Conservation (phyloP, 92 coral and sea anemone genomes). For the Phenganax stokvisi region DNA sequence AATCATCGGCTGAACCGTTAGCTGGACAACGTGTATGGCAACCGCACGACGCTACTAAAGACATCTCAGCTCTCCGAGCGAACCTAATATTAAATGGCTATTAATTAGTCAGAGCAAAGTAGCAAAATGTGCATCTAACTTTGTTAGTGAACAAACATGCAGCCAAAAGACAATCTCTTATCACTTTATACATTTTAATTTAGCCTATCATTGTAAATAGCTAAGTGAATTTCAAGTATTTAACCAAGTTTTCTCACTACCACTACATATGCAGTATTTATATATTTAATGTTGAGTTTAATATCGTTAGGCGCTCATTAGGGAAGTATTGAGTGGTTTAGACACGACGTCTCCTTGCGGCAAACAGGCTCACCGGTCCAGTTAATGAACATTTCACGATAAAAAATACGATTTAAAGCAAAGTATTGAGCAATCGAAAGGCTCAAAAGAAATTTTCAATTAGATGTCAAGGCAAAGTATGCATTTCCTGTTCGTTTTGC, state of each 20-base stretch:
- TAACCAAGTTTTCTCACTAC: slow-evolving; percentile 17
- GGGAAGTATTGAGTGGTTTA: slow-evolving; percentile 8
- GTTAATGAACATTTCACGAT: slow-evolving; percentile 19
- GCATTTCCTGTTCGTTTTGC: slow-evolving; percentile 16
- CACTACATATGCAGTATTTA: background rate
- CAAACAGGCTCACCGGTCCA: slow-evolving; percentile 4
- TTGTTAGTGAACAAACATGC: slow-evolving; percentile 31
- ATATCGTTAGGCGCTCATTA: slow-evolving; percentile 32
- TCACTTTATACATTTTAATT: slow-evolving; percentile 27
- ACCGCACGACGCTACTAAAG: slow-evolving; percentile 70
- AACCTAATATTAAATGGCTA: slow-evolving; percentile 82
- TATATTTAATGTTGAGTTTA: slow-evolving; percentile 20
- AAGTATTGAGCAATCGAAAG: background rate
- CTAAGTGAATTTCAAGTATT: slow-evolving; percentile 27
- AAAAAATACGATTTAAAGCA: background rate
- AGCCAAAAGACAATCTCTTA: slow-evolving; percentile 29
- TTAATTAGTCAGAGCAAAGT: slow-evolving; percentile 55
- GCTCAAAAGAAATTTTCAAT: background rate
- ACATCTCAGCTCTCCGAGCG: slow-evolving; percentile 91
- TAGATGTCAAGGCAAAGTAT: slow-evolving; percentile 16
- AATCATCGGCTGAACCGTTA: slow-evolving; percentile 66
- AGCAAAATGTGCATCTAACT: slow-evolving; percentile 35
- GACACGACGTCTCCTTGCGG: slow-evolving; percentile 39
- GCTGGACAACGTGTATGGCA: slow-evolving; percentile 91
- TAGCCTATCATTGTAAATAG: slow-evolving; percentile 25